Evolutionary conservation across 1,140 invertebrate genomes (phyloP), one percentile per base, ranked within the genome.

Genomic region (Druon quercuslanigerum): DNA sequence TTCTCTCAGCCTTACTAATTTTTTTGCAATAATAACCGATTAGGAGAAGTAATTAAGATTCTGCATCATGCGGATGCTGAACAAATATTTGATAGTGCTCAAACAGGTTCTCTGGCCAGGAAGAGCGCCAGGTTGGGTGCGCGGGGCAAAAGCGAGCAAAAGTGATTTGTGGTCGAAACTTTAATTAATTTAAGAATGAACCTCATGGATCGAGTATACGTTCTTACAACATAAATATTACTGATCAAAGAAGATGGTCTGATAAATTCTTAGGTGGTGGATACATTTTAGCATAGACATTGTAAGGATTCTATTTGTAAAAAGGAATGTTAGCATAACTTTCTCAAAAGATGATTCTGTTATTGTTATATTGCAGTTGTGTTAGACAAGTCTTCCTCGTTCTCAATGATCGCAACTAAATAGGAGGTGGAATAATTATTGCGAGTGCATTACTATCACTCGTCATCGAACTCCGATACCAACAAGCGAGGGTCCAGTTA

Each of bases 361-460:
- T 33, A 66, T 66, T 66, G 60, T 66, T 33, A 11, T 0, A 66
- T 66, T 33, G 9, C 17, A 14, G 40, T 66, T 5, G 14, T 16
- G 25, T 66, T 13, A 66, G 60, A 66, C 60, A 66, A 66, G 60
- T 66, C 60, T 66, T 66, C 60, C 60, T 66, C 60, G 60, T 66
- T 40, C 60, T 40, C 60, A 66, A 66, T 66, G 60, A 16, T 66
- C 14, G 60, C 9, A 16, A 66, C 16, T 66, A 66, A 66, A 66
- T 66, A 40, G 60, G 40, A 66, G 33, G 40, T 40, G 25, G 3
- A 46, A 66, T 66, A 66, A 66, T 66, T 66, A 46, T 66, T 66
- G 40, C 60, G 54, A 70, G 75, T 54, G 71, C 51, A 71, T 73
- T 75, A 77, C 76, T 70, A 50, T 14, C 76, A 52, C 25, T 17